Evolutionary conservation across 2,797 vertebrate species (phyloP), one percentile per base, ranked within the genome.

Genomic region (Bovichtus diacanthus): DNA sequence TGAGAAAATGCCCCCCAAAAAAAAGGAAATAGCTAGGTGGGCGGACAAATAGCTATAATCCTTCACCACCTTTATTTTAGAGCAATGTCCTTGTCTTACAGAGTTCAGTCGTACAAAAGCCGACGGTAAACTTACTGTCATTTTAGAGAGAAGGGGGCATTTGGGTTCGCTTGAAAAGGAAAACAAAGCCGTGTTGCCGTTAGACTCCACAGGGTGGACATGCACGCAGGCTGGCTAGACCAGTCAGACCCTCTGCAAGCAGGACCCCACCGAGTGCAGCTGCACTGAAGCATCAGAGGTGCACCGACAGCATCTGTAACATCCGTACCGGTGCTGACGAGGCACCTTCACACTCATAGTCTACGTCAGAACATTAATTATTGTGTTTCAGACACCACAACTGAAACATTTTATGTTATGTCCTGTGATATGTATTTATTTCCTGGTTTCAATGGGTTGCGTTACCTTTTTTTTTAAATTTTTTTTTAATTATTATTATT

Each of bases 141-240:
- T 85, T 73, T 81, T 43, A 55, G 56, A 18, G 6, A 62, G 63
- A 16, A 46, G 50, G 70, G 69, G 51, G 19, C 21, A 41, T 83
- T 77, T 54, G 54, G 38, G 51, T 49, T 46, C 23, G 47, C 60
- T 63, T 70, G 71, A 68, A 46, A 70, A 77, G 46, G 66, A 75
- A 78, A 81, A 87, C 66, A 76, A 59, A 80, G 50, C 59, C 58
- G 6, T 41, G 29, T 23, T 80, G 73, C 73, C 6, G 9, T 23
- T n/a, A n/a, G 73, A 63, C 80, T 76, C 69, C 46, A 67, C 61
- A 53, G 46, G 61, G 70, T 73, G 70, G 81, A 76, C n/a, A 62
- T 56, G 23, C n/a, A 62, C 56, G 23, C 50, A 50, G 23, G 16
- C 49, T 4, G 39, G 25, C 36, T 18, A 18, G 41, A 51, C 29